Conservation (phyloP, 2,888 invertebrate genomes). For the Cremastinae sp. region DNA sequence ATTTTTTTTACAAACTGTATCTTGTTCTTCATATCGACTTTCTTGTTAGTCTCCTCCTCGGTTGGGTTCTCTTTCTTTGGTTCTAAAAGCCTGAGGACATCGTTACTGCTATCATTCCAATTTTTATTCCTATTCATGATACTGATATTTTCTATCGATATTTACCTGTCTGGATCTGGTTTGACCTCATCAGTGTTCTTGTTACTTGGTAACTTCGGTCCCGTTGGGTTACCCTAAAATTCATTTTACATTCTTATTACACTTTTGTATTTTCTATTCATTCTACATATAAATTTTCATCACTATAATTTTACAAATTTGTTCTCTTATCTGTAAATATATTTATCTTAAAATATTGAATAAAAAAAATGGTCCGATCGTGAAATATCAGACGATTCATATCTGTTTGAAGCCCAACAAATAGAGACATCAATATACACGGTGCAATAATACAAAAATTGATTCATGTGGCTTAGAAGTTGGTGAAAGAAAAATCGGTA, state of each 20-base stretch:
- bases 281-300: no score
- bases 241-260: constrained; percentile 69
- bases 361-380: no score
- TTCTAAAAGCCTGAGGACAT: constrained; percentile 44
- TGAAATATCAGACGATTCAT: no score
- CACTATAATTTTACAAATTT: no score
- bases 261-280: no score
- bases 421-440: no score
- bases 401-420: no score
- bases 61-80: constrained; percentile 44
- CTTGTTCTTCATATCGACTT: constrained; percentile 46
- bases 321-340: no score
- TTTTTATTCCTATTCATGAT: not conserved
- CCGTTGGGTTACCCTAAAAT: constrained; percentile 72
- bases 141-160: constrained; percentile 5
- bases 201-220: constrained; percentile 62
- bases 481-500: not conserved
- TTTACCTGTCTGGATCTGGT: constrained; percentile 48
- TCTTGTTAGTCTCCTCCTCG: constrained; percentile 13
- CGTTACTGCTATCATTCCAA: not conserved
- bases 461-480: not conserved
- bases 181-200: constrained; percentile 58
- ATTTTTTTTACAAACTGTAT: constrained; percentile 45
- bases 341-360: no score
- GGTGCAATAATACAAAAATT: constrained; percentile 1